phyloP scores from a whole-genome alignment of 2,888 invertebrate species.

The Parasteatoda lunata region DNA sequence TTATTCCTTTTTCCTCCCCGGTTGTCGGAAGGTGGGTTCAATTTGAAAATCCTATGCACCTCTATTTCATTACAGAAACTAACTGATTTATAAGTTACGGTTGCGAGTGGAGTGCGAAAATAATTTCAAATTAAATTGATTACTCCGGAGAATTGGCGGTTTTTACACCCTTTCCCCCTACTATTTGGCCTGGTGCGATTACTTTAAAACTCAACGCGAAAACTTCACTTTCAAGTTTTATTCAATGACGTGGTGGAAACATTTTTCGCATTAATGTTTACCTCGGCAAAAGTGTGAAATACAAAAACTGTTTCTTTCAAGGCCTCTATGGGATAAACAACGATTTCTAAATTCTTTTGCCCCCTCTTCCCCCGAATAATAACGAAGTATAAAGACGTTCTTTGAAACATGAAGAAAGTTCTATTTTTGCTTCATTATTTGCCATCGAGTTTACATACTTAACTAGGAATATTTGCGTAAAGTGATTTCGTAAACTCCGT shows the following conservation, averaged over 20 bases:
- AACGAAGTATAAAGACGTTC: neutral
- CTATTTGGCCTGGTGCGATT: neutral
- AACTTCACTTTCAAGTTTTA: constrained; percentile 42
- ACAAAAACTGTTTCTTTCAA: neutral
- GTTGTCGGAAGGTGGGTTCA: constrained; percentile 45
- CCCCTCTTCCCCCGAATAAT: neutral
- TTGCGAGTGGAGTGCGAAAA: constrained; percentile 58
- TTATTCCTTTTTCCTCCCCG: constrained; percentile 21
- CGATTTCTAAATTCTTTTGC: neutral
- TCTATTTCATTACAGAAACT: constrained; percentile 66
- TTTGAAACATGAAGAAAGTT: neutral
- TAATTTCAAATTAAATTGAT: constrained; percentile 68
- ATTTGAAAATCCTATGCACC: constrained; percentile 57
- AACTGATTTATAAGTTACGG: constrained; percentile 68
- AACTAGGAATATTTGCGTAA: constrained; percentile 1
- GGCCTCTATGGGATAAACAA: neutral
- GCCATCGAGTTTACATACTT: constrained; percentile 15
- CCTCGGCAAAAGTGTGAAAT: constrained; percentile 23
- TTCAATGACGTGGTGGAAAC: constrained; percentile 35
- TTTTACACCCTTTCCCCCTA: constrained; percentile 11
- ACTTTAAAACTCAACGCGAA: constrained; percentile 12
- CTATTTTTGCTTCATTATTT: constrained; percentile 20
- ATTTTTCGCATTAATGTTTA: constrained; percentile 59
- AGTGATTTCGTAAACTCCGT: neutral
- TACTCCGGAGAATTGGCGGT: constrained; percentile 44